Evolutionary conservation across 2,888 invertebrate species (phyloP), one percentile per base, ranked within the genome.

Genomic region (Drosophila lutescens): DNA sequence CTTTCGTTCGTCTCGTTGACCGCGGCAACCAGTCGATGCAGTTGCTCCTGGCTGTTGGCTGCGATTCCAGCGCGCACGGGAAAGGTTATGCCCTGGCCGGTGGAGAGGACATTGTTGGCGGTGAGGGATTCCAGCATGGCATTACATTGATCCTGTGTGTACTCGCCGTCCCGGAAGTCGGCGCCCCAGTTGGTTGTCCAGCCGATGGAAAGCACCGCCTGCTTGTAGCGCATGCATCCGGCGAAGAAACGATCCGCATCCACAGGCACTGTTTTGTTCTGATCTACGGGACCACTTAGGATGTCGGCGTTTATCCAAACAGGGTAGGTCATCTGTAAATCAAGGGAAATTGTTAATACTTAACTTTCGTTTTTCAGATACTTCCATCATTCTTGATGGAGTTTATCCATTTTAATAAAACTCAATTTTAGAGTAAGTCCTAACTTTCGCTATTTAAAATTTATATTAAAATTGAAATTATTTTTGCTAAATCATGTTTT

Each of bases 271-370:
- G 93, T 89, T 13, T 90, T 88, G 4, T 93, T 93, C 9, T 93
- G 91, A 62, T 95, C 93, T 0, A 95, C 94, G 0, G 97, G 97
- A 0, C 98, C 98, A 0, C 93, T 72, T 0, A 92, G 72, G 44
- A 98, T 96, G 91, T 98, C 98, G 0, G 98, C 97, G 91, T 98
- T 98, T 63, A 98, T 91, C 96, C 97, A 97, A 4, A 98, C 90
- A 0, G 97, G 97, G 85, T 95, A 95, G 0, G 92, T 93, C 79
- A 95, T 92, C 96, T 97, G 20, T 0, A 54, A 9, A 1, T 6
- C 23, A 2, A 9, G 10, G 10, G 4, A 10, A 20, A 12, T 43
- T 17, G 1, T 41, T 38, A 6, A 26, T 26, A 2, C 5, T 2
- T 23, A 23, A 2, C 23, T 23, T 23, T 23, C 0, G 23, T 23